Conservation (phyloP, 2,888 invertebrate genomes). For the Brachypalpus laphriformis region DNA sequence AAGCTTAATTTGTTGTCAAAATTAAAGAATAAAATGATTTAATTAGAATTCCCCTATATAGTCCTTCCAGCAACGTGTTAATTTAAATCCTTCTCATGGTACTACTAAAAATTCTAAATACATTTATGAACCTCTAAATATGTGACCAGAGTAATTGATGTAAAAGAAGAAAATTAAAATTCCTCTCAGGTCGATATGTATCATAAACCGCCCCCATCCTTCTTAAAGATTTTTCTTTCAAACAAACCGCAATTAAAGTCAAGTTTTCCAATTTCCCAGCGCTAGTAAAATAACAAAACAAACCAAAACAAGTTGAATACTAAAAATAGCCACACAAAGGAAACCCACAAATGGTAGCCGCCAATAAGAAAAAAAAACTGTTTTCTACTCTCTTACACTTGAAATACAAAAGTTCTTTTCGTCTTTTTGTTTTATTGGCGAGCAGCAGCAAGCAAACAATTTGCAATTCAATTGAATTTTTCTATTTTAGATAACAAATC, state of each 20-base stretch:
- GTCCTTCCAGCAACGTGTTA: neutral
- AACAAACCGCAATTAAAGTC: neutral
- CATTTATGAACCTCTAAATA: neutral
- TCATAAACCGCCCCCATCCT: neutral
- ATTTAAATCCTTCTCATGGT: neutral
- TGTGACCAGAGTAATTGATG: neutral
- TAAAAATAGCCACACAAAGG: constrained; percentile 73
- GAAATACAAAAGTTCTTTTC: constrained; percentile 30
- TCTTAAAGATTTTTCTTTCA: neutral
- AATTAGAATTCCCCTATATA: neutral
- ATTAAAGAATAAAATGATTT: neutral
- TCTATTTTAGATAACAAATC: constrained; percentile 11
- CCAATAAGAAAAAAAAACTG: constrained; percentile 28
- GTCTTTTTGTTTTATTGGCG: neutral
- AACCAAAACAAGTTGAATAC: constrained; percentile 70
- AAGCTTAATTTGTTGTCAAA: neutral
- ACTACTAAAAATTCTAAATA: neutral
- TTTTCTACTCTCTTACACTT: constrained; percentile 38
- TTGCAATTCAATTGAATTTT: constrained; percentile 10
- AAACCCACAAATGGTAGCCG: constrained; percentile 69
- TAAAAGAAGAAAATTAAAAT: neutral
- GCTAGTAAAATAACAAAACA: constrained; percentile 30
- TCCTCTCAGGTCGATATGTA: neutral
- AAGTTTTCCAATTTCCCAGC: neutral
- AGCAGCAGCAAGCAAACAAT: neutral